Conservation (phyloP, 2,888 invertebrate genomes). For the Pachycephus smyrnensis region DNA sequence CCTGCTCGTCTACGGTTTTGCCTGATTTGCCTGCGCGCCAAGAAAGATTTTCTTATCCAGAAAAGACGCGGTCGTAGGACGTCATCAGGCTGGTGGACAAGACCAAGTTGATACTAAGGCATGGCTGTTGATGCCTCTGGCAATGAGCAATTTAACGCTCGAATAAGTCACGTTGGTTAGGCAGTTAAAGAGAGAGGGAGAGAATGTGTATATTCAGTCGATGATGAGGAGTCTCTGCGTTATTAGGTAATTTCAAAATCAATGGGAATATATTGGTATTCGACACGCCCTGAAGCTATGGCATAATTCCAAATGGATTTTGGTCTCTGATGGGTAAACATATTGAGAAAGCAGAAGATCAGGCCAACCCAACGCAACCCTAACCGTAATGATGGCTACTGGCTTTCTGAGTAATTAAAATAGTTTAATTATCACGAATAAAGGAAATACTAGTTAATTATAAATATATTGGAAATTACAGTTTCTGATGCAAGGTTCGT, state of each 20-base stretch:
- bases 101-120: not conserved
- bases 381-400: not conserved
- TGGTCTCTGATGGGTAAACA: not conserved
- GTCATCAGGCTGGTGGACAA: not conserved
- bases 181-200: too few species aligned
- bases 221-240: not conserved
- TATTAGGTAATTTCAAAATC: constrained; percentile 40
- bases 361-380: not conserved
- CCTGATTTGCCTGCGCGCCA: not conserved
- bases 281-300: constrained; percentile 36
- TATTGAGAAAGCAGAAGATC: not conserved
- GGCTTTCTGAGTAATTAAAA: not conserved
- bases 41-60: not conserved
- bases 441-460: not conserved
- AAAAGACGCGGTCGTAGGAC: not conserved
- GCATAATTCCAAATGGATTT: not conserved
- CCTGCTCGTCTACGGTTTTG: constrained; percentile 21
- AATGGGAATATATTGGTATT: constrained; percentile 39
- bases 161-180: not conserved
- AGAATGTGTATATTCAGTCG: too few species aligned
- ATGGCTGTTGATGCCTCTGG: not conserved
- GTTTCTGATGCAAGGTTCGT: not conserved
- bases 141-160: not conserved
- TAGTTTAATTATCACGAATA: too few species aligned
- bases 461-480: not conserved